Conservation (phyloP, 2,888 invertebrate genomes). For the Enchytraeus crypticus region DNA sequence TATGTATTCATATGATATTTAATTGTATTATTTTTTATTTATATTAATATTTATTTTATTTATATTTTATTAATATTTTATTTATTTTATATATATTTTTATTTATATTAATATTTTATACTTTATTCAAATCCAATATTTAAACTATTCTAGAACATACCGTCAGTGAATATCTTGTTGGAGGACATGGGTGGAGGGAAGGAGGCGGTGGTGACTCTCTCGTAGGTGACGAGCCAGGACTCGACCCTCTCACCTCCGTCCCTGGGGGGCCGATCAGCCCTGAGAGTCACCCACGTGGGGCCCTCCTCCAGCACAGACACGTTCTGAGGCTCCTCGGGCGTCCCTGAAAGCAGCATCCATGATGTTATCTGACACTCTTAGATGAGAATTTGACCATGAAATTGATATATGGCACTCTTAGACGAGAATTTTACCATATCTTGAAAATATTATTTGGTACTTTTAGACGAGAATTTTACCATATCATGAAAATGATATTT, state of each 20-base stretch:
- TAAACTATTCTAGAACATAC: neutral
- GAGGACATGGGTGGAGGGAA: neutral
- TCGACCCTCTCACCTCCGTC: constrained; percentile 18
- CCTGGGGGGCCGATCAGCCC: constrained; percentile 5
- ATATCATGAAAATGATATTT: neutral
- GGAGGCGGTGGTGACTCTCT: neutral
- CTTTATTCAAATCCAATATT: too few relatives aligned
- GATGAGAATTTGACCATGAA: too few relatives aligned
- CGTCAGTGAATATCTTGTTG: neutral
- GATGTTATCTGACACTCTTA: neutral
- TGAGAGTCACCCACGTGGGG: constrained; percentile 12
- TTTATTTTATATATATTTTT: too few relatives aligned
- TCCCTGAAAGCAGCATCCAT: constrained; percentile 11
- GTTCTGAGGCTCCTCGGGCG: constrained; percentile 16
- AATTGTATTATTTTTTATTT: too few relatives aligned
- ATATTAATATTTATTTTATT: too few relatives aligned
- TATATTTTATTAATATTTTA: too few relatives aligned
- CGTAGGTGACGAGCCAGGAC: constrained; percentile 16
- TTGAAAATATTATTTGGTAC: too few relatives aligned
- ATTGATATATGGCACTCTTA: too few relatives aligned
- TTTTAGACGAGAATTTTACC: too few relatives aligned
- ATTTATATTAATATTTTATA: too few relatives aligned
- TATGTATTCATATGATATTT: too few relatives aligned
- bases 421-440: too few relatives aligned
- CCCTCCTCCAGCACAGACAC: constrained; percentile 19